Evolutionary conservation across 2,113 vertebrate genomes (phyloP), one percentile per base, ranked within the genome.

Genomic region (Poeciliopsis retropinna): DNA sequence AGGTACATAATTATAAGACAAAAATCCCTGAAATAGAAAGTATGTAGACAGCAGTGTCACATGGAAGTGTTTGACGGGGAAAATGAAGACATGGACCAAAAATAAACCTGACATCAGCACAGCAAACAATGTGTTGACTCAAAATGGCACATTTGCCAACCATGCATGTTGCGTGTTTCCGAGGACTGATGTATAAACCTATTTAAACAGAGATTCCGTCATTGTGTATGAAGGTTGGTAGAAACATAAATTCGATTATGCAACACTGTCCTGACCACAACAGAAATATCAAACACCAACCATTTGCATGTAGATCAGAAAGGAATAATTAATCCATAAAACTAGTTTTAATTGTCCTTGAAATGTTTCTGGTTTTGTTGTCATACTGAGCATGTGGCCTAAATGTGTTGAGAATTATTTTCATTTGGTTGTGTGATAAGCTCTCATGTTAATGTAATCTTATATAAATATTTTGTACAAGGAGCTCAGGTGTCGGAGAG

Each of bases 21-120:
- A 54, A 70, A 82, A 72, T 77, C 67, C 79, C 79, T 70, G 44
- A 83, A 81, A 87, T 81, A 81, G 78, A 34, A 22, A 65, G 13
- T 78, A 63, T 73, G 54, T 60, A 44, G 66, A 87, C 66, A 72
- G 70, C 34, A 63, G 67, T 60, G 75, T 79, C 73, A 85, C 5
- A 57, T 57, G 22, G 71, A 84, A 31, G 72, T 11, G 66, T 71
- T 57, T 44, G 47, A 64, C 32, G 15, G 13, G 8, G 63, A 72
- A 82, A 74, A 63, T 17, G 70, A 54, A 84, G 67, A 34, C 54
- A 75, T 70, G 37, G 64, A 41, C 60, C 64, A 78, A 81, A 78
- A 80, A 81, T 76, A 84, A 83, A 73, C 6, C 22, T 31, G 31
- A 31, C 47, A 61, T 65, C 67, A 80, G 72, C 34, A 74, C 37